These are phyloP conservation scores for Endomychus coccineus DNA, from an alignment of 2,888 invertebrate genomes.

Conservation along the genomic window DNA sequence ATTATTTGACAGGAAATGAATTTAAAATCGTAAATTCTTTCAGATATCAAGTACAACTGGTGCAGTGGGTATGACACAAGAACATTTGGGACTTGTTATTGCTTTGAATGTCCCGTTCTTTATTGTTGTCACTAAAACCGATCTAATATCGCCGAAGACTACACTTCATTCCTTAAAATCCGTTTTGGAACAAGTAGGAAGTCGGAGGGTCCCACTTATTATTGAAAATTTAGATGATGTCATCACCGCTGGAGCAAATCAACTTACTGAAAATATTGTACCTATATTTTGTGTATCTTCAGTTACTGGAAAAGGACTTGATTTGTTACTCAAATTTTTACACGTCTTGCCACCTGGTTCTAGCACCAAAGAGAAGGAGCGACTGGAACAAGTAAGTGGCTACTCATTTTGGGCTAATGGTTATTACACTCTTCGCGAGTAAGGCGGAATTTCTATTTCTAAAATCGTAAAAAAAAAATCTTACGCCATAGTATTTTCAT, in stretches of 20 bases:
- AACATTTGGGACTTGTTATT: conserved; percentile 79
- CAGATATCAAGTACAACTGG: conserved; percentile 77
- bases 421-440: too few relatives aligned
- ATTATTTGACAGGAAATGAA: too few relatives aligned
- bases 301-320: conserved; percentile 79
- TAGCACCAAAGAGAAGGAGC: conserved; percentile 57
- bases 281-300: conserved; percentile 87
- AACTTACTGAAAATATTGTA: conserved; percentile 55
- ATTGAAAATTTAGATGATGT: conserved; percentile 65
- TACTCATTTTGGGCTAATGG: too few relatives aligned
- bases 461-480: too few relatives aligned
- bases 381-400: conserved; percentile 54
- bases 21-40: conserved; percentile 26
- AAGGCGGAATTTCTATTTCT: too few relatives aligned
- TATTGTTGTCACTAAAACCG: conserved; percentile 89
- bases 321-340: conserved; percentile 77
- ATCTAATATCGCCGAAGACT: conserved; percentile 59
- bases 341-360: conserved; percentile 70
- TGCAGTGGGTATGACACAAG: conserved; percentile 75
- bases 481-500: too few relatives aligned
- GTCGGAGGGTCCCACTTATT: conserved; percentile 56
- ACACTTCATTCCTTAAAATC: conserved; percentile 53
- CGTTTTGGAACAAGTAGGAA: conserved; percentile 59
- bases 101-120: conserved; percentile 85
- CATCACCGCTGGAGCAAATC: conserved; percentile 64